phyloP scores from a whole-genome alignment of 2,888 invertebrate species.

The Chaetoderma sp. region DNA sequence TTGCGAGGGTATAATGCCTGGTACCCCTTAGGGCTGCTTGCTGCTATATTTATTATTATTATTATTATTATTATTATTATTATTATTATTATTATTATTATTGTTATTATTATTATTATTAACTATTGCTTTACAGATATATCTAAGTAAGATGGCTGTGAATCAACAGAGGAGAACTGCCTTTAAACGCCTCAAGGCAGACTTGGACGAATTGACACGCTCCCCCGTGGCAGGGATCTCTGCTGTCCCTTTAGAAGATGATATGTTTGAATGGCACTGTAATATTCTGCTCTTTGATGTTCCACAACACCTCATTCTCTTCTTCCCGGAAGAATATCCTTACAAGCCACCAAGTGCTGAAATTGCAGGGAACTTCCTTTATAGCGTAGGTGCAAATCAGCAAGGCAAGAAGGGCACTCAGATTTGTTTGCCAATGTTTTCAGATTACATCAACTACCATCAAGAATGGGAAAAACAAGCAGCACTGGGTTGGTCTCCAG shows the following conservation, averaged over 20 bases:
- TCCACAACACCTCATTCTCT: neutral
- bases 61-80: too few relatives aligned
- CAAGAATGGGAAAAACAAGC: neutral
- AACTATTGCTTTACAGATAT: too few relatives aligned
- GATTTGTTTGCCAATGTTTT: neutral
- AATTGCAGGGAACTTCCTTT: neutral
- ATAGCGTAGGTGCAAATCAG: neutral
- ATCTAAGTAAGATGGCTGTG: neutral
- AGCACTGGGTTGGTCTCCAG: neutral
- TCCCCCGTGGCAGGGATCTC: neutral
- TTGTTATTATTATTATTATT: too few relatives aligned
- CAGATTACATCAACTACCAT: neutral
- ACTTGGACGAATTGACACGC: neutral
- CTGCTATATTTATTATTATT: too few relatives aligned
- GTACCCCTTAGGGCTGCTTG: too few relatives aligned
- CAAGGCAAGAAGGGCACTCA: neutral
- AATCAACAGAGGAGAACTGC: neutral
- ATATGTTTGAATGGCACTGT: slow-evolving; percentile 4
- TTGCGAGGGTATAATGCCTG: too few relatives aligned
- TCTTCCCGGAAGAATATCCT: neutral
- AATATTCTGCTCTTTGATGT: neutral
- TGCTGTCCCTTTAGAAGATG: neutral
- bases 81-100: too few relatives aligned
- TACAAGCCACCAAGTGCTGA: neutral
- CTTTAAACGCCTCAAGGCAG: neutral